These are phyloP conservation scores for Rhincodon typus DNA, from an alignment of 2,797 vertebrate species.

Conservation along the genomic window DNA sequence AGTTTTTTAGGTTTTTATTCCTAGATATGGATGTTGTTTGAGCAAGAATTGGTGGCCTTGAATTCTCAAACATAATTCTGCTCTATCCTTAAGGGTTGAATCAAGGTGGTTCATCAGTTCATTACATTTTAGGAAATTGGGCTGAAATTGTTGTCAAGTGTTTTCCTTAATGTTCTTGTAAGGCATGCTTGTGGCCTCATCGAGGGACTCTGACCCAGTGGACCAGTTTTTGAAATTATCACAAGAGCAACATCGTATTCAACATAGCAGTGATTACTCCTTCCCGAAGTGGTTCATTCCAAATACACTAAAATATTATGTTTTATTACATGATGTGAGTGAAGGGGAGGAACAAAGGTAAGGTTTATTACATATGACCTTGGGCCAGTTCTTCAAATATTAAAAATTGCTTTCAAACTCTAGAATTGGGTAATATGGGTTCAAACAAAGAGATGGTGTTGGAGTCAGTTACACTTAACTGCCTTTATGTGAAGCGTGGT, in stretches of 20 bases:
- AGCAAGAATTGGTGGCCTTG: background rate
- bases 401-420: background rate
- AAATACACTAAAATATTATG: slow-evolving; percentile 96
- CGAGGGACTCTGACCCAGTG: slow-evolving; percentile 76
- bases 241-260: slow-evolving; percentile 92
- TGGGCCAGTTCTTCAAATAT: background rate
- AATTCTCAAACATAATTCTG: background rate
- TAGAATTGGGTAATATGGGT: background rate
- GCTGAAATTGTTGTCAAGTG: background rate
- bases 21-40: background rate
- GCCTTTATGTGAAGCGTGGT: background rate
- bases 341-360: slow-evolving; percentile 88
- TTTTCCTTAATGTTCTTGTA: slow-evolving; percentile 45
- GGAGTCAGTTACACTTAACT: background rate
- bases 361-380: slow-evolving; percentile 35
- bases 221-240: slow-evolving; percentile 93
- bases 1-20: no score
- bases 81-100: no score
- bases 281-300: slow-evolving; percentile 97
- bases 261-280: slow-evolving; percentile 86
- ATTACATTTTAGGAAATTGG: background rate
- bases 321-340: slow-evolving; percentile 85
- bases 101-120: background rate
- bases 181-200: slow-evolving; percentile 96
- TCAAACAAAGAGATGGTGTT: background rate